Evolutionary conservation across 2,888 invertebrate species (phyloP).

Genomic region (Glyphotaelius pellucidus): DNA sequence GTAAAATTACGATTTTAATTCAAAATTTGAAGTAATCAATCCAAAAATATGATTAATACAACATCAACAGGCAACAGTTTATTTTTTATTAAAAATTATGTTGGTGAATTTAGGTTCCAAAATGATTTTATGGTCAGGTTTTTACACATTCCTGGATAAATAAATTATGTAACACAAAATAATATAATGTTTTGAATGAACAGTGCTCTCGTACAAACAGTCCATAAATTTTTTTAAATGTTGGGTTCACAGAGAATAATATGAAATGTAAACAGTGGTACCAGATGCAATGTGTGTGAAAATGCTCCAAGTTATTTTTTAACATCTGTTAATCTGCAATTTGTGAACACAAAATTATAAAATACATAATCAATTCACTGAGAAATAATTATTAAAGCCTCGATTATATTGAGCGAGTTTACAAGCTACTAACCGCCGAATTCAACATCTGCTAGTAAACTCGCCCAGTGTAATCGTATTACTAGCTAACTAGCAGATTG

Average conservation of each 20-base stretch:
- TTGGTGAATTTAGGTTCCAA: background rate
- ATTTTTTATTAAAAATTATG: background rate
- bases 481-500: too few species aligned
- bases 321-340: background rate
- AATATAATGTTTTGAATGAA: background rate
- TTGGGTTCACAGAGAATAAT: background rate
- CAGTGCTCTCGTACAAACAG: background rate
- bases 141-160: background rate
- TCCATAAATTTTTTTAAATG: background rate
- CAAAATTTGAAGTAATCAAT: background rate
- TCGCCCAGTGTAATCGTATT: too few species aligned
- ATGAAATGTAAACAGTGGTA: background rate
- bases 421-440: too few species aligned
- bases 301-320: background rate
- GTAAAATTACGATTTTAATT: slow-evolving; percentile 2
- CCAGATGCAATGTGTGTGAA: background rate
- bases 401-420: too few species aligned
- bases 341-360: background rate
- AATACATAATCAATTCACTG: background rate
- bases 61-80: slow-evolving; percentile 29
- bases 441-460: too few species aligned
- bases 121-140: background rate
- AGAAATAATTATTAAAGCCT: background rate
- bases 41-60: slow-evolving; percentile 29
- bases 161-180: background rate